Evolutionary conservation across 1,140 invertebrate genomes (phyloP).

Genomic region (Psix sp.): DNA sequence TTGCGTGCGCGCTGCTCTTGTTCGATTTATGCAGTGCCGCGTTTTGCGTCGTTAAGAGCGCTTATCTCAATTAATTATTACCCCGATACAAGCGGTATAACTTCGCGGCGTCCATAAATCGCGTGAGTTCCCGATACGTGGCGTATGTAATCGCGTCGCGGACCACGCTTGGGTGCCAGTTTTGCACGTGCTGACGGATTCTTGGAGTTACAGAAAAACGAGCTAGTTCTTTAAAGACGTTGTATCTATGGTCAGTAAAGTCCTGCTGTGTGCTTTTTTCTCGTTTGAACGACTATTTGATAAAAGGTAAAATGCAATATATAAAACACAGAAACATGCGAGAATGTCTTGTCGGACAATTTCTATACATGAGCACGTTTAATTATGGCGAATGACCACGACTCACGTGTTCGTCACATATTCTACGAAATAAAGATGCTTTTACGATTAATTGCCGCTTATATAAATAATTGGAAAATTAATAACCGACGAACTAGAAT

Average conservation of each 20-base stretch:
- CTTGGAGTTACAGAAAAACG: conserved; percentile 34
- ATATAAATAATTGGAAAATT: no score
- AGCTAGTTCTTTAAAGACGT: conserved; percentile 41
- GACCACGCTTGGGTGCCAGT: conserved; percentile 1
- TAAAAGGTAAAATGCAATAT: conserved; percentile 38
- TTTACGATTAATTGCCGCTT: no score
- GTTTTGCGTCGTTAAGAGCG: conserved; percentile 40
- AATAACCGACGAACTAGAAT: no score
- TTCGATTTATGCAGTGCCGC: conserved; percentile 43
- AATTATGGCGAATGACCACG: conserved; percentile 21
- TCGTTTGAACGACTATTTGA: conserved; percentile 16
- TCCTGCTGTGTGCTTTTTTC: conserved; percentile 13
- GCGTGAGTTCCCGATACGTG: conserved; percentile 24
- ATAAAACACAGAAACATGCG: conserved; percentile 18
- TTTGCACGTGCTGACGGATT: conserved; percentile 27
- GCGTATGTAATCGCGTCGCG: conserved; percentile 19
- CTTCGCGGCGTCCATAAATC: conserved; percentile 52
- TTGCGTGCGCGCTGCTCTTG: conserved; percentile 43
- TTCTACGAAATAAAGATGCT: background rate
- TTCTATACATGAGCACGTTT: conserved; percentile 19
- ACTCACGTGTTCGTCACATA: background rate
- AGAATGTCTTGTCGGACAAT: conserved; percentile 16
- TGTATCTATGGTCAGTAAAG: conserved; percentile 27
- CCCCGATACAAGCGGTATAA: conserved; percentile 45
- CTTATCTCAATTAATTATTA: conserved; percentile 62